Conservation (phyloP, 2,113 vertebrate species). For the Barnardius zonarius region DNA sequence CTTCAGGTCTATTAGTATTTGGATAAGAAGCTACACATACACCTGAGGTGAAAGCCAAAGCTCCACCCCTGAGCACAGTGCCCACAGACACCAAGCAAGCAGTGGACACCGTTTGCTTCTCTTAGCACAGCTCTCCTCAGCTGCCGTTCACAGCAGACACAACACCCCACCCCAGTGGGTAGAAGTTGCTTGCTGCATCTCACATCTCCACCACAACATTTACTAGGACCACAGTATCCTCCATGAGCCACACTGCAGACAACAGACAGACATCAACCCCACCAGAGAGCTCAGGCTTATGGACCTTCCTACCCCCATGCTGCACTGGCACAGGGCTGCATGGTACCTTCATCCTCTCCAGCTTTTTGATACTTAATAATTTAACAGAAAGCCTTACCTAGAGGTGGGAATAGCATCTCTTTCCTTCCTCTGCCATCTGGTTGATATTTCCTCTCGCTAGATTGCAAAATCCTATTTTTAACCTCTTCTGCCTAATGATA, state of each 20-base stretch:
- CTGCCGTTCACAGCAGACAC: accelerated
- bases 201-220: too few relatives aligned
- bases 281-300: background rate
- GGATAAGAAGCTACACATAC: background rate
- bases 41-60: background rate
- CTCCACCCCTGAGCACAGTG: accelerated
- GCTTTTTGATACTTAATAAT: background rate
- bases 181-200: background rate
- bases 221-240: background rate
- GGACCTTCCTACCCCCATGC: accelerated
- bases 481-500: background rate
- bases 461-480: constrained; percentile 37
- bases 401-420: background rate
- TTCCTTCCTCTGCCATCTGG: constrained; percentile 1
- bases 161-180: accelerated
- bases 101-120: accelerated
- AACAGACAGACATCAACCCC: accelerated
- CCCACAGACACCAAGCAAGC: background rate
- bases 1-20: background rate
- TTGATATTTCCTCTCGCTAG: background rate
- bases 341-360: background rate
- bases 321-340: too few relatives aligned
- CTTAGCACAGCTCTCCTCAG: accelerated
- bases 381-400: constrained; percentile 13
- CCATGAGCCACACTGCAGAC: accelerated